Base-by-base conservation (phyloP, 2,797 vertebrate species). In the Pagetopsis macropterus region DNA sequence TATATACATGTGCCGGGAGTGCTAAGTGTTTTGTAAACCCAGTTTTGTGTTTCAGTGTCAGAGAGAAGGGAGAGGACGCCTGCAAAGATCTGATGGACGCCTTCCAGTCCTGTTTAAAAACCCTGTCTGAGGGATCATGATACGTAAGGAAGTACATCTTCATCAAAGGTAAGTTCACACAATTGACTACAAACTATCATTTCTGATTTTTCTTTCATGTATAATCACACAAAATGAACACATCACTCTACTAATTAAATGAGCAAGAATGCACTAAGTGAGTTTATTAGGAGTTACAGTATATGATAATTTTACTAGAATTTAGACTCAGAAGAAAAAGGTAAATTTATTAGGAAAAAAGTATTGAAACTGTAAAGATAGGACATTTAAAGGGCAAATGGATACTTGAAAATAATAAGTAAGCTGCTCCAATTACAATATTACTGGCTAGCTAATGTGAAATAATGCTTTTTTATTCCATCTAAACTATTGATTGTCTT, bases 41-140 rank as follows among this genome's bases (percentile, higher is more conserved):
- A 37, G 3, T 8, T 83, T 51, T 89, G 60, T 89, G 60, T 91
- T 88, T 62, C 81, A 94, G 94, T 86, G 79, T 94, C 76, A 91
- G 79, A 84, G 83, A 88, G 65, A 93, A 92, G 61, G 85, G 88
- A 48, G 81, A 31, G 2, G 88, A 91, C 49, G 62, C 10, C 70
- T 95, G 94, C 73, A 91, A 87, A 86, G 90, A 94, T 73, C 87
- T 95, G 43, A 86, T 94, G 10, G 91, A 94, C 69, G 93, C 94
- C 40, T 94, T 94, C 61, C 88, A 94, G 78, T 86, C 83, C 52
- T 95, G 94, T 70, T 51, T 93, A 76, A 94, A 90, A 68, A 93
- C 91, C 7, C 84, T 92, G 8, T 91, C 92, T 12, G 88, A 92
- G 55, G 82, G 87, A 41, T 88, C 91, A 40, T 94, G 84, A 84